Evolutionary conservation across 2,888 invertebrate genomes (phyloP), one percentile per base, ranked within the genome.

Genomic region (Iselma pallidipennis): DNA sequence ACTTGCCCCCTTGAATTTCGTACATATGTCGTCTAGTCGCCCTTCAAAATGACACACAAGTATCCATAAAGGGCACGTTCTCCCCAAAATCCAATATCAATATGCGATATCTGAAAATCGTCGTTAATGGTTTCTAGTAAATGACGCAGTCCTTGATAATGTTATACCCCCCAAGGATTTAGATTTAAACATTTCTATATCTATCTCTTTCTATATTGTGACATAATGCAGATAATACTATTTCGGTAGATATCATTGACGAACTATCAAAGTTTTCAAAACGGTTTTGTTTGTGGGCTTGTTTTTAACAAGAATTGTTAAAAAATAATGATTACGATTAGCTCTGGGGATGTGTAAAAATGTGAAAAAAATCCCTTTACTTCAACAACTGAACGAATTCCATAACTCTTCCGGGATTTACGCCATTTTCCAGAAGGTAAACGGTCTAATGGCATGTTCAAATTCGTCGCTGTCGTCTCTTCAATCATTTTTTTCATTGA

Each of bases 41-140:
- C 45, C 45, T 45, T 65, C 63, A 52, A 65, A 63, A 65, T 61
- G 59, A 63, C 45, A 45, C 19, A 42, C 10, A 67, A 67, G 58
- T 66, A 65, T 66, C 66, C 60, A 71, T 69, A 68, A 68, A 71
- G 69, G 67, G 66, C 66, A 71, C 67, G 63, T 70, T 70, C 63
- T 45, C 60, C 66, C 57, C 59, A 69, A 45, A 70, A 69, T 68
- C 68, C 66, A 70, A 71, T 69, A 70, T 68, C 69, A 66, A 70
- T 70, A 69, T 69, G 66, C 68, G 67, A 62, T 68, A 62, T 65
- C 61, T 57, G 57, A 62, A 62, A 59, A 63, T 60, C 63, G 55
- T 57, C 66, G 63, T 67, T 69, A 70, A 66, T 69, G 68, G 65
- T 63, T 68, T 64, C 63, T 64, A 53, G 51, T 66, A 62, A 65